phyloP scores from a whole-genome alignment of 2,797 vertebrate genomes.

The Coccyzus lansbergi region DNA sequence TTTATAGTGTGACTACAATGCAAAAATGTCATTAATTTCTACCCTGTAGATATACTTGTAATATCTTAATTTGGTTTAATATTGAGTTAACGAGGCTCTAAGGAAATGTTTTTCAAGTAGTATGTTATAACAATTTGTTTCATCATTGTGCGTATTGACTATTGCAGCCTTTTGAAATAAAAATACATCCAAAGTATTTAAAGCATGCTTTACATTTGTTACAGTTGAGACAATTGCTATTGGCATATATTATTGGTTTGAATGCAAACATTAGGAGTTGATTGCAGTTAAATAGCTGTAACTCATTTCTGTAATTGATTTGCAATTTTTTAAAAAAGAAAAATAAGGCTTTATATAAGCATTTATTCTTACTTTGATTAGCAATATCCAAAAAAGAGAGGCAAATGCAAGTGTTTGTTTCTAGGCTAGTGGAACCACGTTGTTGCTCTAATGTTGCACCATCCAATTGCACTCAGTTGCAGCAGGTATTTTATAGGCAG shows the following conservation, averaged over 20 bases:
- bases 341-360: neutral
- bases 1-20: neutral
- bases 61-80: slow-evolving; percentile 2
- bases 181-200: neutral
- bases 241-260: neutral
- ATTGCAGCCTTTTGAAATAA: neutral
- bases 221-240: neutral
- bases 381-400: neutral
- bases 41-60: neutral
- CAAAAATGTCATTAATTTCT: slow-evolving; percentile 4
- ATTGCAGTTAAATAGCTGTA: neutral
- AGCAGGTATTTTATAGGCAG: neutral
- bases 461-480: fast-evolving
- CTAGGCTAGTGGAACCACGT: neutral
- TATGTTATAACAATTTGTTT: neutral
- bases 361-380: neutral
- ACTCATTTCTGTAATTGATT: neutral
- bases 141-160: neutral
- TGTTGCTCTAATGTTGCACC: neutral
- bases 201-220: neutral
- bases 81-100: slow-evolving; percentile 26
- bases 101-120: neutral
- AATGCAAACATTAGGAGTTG: neutral
- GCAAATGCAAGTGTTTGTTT: neutral
- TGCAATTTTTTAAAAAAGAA: neutral